Evolutionary conservation across 2,797 vertebrate genomes (phyloP).

Genomic region (Labeo calbasu): DNA sequence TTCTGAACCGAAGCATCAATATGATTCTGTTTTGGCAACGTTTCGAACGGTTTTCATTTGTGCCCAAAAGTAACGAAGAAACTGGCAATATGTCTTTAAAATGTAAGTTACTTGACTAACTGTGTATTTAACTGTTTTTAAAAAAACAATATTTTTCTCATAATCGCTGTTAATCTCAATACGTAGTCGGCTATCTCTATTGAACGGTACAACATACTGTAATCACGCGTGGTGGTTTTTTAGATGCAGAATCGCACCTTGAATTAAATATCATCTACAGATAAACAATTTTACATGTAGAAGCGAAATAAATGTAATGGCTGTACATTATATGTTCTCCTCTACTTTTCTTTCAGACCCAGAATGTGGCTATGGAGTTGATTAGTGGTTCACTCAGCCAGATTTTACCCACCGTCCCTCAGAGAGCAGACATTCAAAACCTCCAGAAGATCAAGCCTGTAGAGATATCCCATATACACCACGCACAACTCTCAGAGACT

Average conservation of each 20-base stretch:
- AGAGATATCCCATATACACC: constrained; percentile 66
- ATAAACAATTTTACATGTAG: background rate
- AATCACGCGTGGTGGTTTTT: background rate
- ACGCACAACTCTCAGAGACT: constrained; percentile 65
- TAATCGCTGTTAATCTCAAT: background rate
- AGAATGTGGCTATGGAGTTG: constrained; percentile 67
- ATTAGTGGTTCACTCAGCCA: constrained; percentile 57
- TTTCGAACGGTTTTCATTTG: background rate
- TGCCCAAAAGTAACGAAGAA: background rate
- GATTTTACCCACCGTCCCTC: constrained; percentile 55
- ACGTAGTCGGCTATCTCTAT: background rate
- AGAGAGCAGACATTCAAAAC: constrained; percentile 66
- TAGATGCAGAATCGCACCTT: background rate
- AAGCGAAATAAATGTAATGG: background rate
- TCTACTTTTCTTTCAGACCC: constrained; percentile 45
- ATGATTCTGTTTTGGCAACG: background rate
- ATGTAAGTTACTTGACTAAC: background rate
- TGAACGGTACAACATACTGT: background rate
- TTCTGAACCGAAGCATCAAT: background rate
- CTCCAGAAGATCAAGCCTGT: constrained; percentile 72
- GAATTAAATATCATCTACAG: background rate
- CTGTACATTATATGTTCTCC: background rate
- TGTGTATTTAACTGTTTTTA: background rate
- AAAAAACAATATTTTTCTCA: background rate
- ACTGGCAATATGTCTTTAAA: background rate